These are phyloP conservation scores for Colletes gigas DNA, from an alignment of 1,140 invertebrate species.

Conservation along the genomic window DNA sequence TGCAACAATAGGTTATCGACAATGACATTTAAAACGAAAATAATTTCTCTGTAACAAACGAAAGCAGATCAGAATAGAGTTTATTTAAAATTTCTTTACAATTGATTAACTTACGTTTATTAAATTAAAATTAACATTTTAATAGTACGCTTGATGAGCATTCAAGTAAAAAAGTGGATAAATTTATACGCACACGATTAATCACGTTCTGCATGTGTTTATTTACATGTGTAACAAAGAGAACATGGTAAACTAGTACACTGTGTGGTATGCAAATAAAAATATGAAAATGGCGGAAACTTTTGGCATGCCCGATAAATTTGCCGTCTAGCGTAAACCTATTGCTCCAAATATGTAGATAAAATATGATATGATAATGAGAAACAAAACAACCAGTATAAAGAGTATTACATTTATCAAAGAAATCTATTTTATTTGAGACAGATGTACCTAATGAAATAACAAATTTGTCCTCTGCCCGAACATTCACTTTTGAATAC, in stretches of 20 bases:
- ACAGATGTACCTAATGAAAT: not conserved
- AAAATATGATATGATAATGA: not conserved
- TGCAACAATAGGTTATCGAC: too few relatives aligned
- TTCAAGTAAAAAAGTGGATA: not conserved
- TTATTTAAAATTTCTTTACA: not conserved
- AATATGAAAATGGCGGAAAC: not conserved
- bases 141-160: too few relatives aligned
- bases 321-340: not conserved
- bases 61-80: too few relatives aligned
- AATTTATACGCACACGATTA: not conserved
- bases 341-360: not conserved
- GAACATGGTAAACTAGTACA: not conserved
- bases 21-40: too few relatives aligned
- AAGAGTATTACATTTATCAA: not conserved
- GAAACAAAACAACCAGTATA: not conserved
- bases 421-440: not conserved
- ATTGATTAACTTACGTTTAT: not conserved
- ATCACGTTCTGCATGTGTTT: not conserved
- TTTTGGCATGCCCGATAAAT: not conserved
- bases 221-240: not conserved
- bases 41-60: too few relatives aligned
- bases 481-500: not conserved
- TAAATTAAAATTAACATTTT: not conserved
- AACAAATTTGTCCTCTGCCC: not conserved
- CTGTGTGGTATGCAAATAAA: not conserved